Evolutionary conservation across 2,888 invertebrate species (phyloP).

Genomic region (Noctua comes): DNA sequence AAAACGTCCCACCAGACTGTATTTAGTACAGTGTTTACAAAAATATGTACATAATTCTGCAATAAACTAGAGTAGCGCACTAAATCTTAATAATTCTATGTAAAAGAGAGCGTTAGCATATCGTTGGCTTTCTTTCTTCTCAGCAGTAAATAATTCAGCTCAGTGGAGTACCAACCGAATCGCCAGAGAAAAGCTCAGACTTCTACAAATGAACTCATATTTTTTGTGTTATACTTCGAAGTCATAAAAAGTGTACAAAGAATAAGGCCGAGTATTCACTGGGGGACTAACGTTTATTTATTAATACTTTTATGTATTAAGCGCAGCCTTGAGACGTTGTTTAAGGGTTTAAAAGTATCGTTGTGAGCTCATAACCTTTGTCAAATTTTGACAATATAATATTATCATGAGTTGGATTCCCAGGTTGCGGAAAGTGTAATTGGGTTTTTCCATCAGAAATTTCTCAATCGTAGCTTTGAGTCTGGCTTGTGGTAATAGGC

Average conservation of each 20-base stretch:
- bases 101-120: constrained; percentile 38
- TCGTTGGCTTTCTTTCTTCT: constrained; percentile 35
- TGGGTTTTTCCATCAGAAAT: neutral
- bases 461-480: neutral
- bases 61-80: constrained; percentile 27
- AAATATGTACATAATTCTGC: constrained; percentile 37
- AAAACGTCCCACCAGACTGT: constrained; percentile 7
- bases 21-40: constrained; percentile 21
- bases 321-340: constrained; percentile 25
- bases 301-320: constrained; percentile 56
- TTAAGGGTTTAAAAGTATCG: constrained; percentile 23
- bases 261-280: constrained; percentile 52
- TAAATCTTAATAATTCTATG: constrained; percentile 48
- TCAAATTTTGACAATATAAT: neutral
- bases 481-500: neutral
- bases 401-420: neutral
- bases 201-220: constrained; percentile 52
- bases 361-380: constrained; percentile 11
- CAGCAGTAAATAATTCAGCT: constrained; percentile 54
- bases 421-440: neutral
- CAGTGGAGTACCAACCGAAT: constrained; percentile 34
- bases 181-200: constrained; percentile 30
- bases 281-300: constrained; percentile 41
- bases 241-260: constrained; percentile 52
- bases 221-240: constrained; percentile 48